Conservation (phyloP, 2,113 vertebrate genomes). For the Caretta caretta region DNA sequence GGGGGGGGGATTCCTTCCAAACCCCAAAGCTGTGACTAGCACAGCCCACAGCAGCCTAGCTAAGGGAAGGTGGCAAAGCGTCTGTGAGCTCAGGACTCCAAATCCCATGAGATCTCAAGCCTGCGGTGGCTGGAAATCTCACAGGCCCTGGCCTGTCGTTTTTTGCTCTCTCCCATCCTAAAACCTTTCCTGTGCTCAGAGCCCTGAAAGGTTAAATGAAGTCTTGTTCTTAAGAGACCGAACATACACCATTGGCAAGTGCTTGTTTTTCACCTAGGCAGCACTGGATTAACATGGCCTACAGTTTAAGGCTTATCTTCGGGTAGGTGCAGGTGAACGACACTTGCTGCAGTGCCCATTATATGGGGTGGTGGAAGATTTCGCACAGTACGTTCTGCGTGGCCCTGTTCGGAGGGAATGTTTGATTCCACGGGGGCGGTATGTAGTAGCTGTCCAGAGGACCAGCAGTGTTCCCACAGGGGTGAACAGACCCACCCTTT, state of each 20-base stretch:
- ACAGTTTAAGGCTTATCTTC: too few relatives aligned
- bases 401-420: not conserved
- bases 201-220: not conserved
- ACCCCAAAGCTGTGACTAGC: not conserved
- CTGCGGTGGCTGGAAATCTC: not conserved
- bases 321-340: not conserved
- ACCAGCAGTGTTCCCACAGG: not conserved
- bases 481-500: fast-evolving
- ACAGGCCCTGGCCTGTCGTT: not conserved
- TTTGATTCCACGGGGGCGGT: not conserved
- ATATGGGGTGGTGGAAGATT: not conserved
- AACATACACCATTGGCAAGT: too few relatives aligned
- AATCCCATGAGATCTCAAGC: too few relatives aligned
- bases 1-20: too few relatives aligned
- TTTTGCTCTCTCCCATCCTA: too few relatives aligned
- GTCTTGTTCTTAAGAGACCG: not conserved
- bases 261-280: too few relatives aligned
- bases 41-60: not conserved
- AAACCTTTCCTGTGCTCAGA: too few relatives aligned
- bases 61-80: not conserved
- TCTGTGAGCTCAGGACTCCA: too few relatives aligned
- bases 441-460: not conserved
- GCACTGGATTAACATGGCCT: too few relatives aligned
- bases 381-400: not conserved
- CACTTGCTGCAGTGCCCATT: too few relatives aligned